Evolutionary conservation across 2,113 vertebrate genomes (phyloP).

Genomic region (Pluvialis apricaria): DNA sequence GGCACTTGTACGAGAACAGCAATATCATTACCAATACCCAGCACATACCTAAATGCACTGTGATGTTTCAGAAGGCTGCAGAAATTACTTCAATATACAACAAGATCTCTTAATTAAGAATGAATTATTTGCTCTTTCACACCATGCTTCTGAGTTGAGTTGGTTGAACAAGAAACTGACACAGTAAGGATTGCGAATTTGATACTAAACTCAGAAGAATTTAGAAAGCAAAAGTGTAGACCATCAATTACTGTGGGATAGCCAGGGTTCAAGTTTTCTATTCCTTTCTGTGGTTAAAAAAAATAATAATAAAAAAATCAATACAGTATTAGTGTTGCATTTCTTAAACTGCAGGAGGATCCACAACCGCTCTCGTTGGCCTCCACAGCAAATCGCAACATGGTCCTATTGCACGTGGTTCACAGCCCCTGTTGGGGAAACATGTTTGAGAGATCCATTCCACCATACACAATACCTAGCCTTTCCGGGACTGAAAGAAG

Average conservation of each 20-base stretch:
- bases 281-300: not conserved
- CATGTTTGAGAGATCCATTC: rapidly evolving
- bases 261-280: not conserved
- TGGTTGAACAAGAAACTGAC: not conserved
- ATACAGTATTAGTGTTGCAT: not conserved
- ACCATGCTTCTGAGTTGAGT: not conserved
- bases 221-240: not conserved
- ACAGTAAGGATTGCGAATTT: not conserved
- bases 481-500: not conserved
- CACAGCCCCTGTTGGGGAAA: not conserved
- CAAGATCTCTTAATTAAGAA: not conserved
- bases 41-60: not conserved
- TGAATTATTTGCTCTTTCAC: not conserved
- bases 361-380: rapidly evolving
- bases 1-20: not conserved
- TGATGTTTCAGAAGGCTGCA: not conserved
- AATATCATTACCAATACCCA: not conserved
- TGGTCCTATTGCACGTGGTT: rapidly evolving
- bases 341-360: not conserved
- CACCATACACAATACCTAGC: not conserved
- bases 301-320: not conserved
- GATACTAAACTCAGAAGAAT: not conserved
- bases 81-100: not conserved
- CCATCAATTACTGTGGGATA: not conserved
- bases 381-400: not conserved